Base-by-base conservation (phyloP, 2,113 vertebrate species). In the Diglossa brunneiventris region DNA sequence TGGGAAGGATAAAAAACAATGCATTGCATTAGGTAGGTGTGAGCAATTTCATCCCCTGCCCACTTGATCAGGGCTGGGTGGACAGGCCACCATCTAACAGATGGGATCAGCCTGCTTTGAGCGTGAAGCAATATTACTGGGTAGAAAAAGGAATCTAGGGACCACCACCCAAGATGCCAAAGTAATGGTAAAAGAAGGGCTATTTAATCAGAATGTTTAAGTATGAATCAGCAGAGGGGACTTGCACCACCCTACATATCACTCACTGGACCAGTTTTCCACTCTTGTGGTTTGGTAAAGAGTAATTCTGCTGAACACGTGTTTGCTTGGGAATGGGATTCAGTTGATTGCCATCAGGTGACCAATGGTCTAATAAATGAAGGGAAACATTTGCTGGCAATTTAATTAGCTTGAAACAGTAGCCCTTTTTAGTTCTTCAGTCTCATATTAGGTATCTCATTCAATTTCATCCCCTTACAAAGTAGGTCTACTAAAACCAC, bases 11-110 rank as follows among this genome's bases (percentile, higher is more conserved):
- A 24, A 74, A 31, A 98, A 93, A 44, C 98, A 97, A 39, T 99
- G 99, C 83, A 49, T 96, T 1, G 98, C 99, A 0, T 76, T 97
- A 64, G 98, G 99, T 99, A 95, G 85, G 96, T 89, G 55, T 27
- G 35, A 63, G 59, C 33, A 7, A 41, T 41, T 41, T 41, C 41
- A 41, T 41, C 41, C 41, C 41, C 41, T 41, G 41, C 41, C 41
- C 10, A 68, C 11, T 14, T 3, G 24, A 26, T 37, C 31, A 6
- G 49, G 41, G 15, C 39, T 66, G 70, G 30, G 15, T 50, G 85
- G 77, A 20, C 31, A 77, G 50, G n/a, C 30, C 30, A 33, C 26
- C 17, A 11, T 13, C 31, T 8, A 20, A 64, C 26, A 76, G 18
- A 12, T 33, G 33, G 2, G 1, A 76, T 17, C 42, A 56, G 27